A percentile compares a stretch with the other conserved stretches of the same genome.
Conservation (phyloP, 35 echinoderm and acorn worm genomes). For the Diadema setosum region DNA sequence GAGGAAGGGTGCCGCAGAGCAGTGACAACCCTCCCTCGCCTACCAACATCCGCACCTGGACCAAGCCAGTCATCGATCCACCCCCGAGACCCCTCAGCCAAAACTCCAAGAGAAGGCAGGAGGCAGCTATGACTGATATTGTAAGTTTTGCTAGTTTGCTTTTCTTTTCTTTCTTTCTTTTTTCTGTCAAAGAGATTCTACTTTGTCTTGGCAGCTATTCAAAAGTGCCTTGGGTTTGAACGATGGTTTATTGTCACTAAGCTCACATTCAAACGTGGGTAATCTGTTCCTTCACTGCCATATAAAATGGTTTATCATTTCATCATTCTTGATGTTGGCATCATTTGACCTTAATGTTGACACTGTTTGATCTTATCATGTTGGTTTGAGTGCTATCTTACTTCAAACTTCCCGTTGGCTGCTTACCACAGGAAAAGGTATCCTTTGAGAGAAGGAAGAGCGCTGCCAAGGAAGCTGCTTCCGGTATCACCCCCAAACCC, state of each 20-base stretch:
- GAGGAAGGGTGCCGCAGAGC: not conserved
- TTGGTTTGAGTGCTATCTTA: too few species aligned
- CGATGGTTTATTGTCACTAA: too few species aligned
- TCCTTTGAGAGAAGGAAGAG: constrained; percentile 92
- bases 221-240: too few species aligned
- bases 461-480: constrained; percentile 84
- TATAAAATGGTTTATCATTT: too few species aligned
- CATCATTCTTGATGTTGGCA: too few species aligned
- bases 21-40: not conserved
- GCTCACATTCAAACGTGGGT: too few species aligned
- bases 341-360: too few species aligned
- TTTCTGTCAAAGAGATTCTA: not conserved
- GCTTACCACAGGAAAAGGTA: constrained; percentile 74
- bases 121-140: not conserved
- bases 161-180: not conserved
- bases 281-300: too few species aligned
- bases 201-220: too few species aligned
- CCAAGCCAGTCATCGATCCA: not conserved
- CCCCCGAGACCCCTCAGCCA: not conserved
- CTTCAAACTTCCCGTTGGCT: too few species aligned
- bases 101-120: constrained; percentile 11
- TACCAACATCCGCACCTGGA: not conserved
- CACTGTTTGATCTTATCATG: not conserved
- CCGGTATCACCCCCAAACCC: constrained; percentile 89
- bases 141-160: not conserved